phyloP scores from a whole-genome alignment of 92 coral and sea anemone genomes.

The Metridium senile region DNA sequence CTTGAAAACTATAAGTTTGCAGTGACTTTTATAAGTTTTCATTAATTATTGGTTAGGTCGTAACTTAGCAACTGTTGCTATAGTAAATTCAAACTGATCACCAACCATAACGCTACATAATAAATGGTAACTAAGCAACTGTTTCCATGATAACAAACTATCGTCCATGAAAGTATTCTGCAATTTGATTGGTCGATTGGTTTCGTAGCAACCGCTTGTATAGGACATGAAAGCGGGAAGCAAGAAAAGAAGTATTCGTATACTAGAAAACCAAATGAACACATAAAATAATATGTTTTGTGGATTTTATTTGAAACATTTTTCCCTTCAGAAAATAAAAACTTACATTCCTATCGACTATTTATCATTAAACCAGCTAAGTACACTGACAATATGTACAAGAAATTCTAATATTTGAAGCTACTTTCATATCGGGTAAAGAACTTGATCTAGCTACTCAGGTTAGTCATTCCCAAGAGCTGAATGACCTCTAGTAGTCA shows the following conservation, averaged over 20 bases:
- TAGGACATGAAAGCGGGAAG: too few relatives aligned
- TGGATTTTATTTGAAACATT: background rate
- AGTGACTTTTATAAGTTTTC: too few relatives aligned
- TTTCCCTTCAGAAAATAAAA: background rate
- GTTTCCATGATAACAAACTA: background rate
- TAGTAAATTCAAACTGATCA: background rate
- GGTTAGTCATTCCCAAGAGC: too few relatives aligned
- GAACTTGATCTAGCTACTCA: too few relatives aligned
- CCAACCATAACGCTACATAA: background rate
- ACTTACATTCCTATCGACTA: background rate
- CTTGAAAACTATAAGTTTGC: too few relatives aligned
- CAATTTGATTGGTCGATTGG: too few relatives aligned
- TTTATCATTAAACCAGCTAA: background rate
- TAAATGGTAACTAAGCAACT: background rate
- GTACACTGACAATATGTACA: background rate
- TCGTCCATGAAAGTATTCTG: too few relatives aligned
- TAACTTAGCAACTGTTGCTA: slow-evolving; percentile 10
- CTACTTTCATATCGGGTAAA: background rate
- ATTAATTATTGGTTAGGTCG: too few relatives aligned
- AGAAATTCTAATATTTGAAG: background rate
- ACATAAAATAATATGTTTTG: too few relatives aligned
- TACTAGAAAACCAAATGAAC: too few relatives aligned
- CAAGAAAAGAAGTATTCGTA: too few relatives aligned
- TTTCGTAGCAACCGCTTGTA: background rate
- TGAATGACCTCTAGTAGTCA: too few relatives aligned